These are phyloP conservation scores for Chionoecetes opilio DNA, from an alignment of 1,140 invertebrate species.

Conservation along the genomic window DNA sequence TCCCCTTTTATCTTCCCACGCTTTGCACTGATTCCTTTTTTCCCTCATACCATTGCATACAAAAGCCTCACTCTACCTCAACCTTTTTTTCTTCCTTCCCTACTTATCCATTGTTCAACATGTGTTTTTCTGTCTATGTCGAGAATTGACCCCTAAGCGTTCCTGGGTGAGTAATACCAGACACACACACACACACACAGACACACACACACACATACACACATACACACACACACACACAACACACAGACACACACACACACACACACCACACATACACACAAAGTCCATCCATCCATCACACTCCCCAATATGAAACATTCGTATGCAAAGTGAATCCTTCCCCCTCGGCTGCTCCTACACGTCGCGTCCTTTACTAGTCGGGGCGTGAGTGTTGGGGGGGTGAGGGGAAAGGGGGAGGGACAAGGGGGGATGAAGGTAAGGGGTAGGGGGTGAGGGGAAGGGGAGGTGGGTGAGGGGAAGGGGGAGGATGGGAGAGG, in stretches of 20 bases:
- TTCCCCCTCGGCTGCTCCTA: not conserved
- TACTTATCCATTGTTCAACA: no score
- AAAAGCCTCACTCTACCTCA: not conserved
- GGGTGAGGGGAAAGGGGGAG: not conserved
- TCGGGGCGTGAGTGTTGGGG: not conserved
- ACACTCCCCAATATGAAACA: not conserved
- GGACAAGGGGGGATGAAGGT: not conserved
- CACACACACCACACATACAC: not conserved
- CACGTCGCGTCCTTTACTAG: conserved; percentile 15
- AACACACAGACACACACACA: conserved; percentile 16
- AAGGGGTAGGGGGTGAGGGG: not conserved
- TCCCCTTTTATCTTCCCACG: not conserved
- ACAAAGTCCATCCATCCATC: not conserved
- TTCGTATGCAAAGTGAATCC: conserved; percentile 19
- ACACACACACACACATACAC: conserved; percentile 18
- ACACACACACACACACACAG: not conserved
- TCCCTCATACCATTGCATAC: not conserved
- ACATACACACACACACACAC: conserved; percentile 18
- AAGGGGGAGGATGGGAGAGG: not conserved
- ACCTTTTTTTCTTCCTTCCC: no score
- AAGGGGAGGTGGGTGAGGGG: not conserved
- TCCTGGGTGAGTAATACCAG: no score
- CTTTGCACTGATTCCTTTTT: not conserved
- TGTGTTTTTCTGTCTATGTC: no score
- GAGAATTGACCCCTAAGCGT: no score